These are phyloP conservation scores for Drosophila azteca DNA, from an alignment of 1,140 invertebrate species.

Conservation along the genomic window DNA sequence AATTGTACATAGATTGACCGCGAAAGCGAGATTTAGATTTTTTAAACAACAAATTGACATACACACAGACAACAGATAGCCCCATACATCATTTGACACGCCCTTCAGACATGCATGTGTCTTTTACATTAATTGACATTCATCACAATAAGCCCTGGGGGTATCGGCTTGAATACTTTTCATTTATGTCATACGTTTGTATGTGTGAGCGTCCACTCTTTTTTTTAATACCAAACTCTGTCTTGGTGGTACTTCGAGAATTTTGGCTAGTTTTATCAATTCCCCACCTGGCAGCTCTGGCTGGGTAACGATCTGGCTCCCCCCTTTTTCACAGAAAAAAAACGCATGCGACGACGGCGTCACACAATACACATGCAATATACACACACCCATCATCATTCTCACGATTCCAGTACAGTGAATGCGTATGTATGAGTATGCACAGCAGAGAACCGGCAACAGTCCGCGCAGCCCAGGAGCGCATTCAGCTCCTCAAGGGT, in stretches of 20 bases:
- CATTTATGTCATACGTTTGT: conserved; percentile 3
- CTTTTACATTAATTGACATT: neutral
- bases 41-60: neutral
- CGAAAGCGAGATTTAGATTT: neutral
- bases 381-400: conserved; percentile 17
- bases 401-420: conserved; percentile 6
- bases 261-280: neutral
- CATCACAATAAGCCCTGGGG: conserved; percentile 6
- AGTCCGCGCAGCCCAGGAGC: conserved; percentile 10
- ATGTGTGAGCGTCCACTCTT: conserved; percentile 19
- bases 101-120: conserved; percentile 1
- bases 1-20: conserved; percentile 11
- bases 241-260: conserved; percentile 19
- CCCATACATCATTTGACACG: too few species aligned
- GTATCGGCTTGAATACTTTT: conserved; percentile 7
- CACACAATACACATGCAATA: conserved; percentile 15
- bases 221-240: too few species aligned
- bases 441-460: conserved; percentile 58
- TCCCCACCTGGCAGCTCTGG: conserved; percentile 27
- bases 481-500: conserved; percentile 5
- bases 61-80: conserved; percentile 7
- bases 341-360: conserved; percentile 5
- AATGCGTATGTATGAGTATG: conserved; percentile 30
- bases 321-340: neutral
- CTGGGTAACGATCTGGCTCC: conserved; percentile 21